phyloP scores from a whole-genome alignment of 2,797 vertebrate genomes.

The Pangasius djambal region DNA sequence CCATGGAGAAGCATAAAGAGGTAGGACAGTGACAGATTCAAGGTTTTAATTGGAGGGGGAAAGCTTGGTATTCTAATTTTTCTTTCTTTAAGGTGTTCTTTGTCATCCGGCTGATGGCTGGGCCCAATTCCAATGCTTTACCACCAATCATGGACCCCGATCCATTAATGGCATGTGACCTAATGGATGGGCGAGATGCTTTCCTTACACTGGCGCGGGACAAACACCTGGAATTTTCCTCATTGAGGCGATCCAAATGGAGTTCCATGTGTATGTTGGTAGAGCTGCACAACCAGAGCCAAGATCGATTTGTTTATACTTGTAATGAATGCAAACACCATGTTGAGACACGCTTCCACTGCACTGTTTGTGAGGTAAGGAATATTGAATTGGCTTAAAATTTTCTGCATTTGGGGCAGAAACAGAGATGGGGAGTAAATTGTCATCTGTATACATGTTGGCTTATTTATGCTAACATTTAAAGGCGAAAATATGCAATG shows the following conservation, averaged over 20 bases:
- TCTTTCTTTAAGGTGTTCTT: constrained; percentile 87
- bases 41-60: not conserved
- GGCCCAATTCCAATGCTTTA: constrained; percentile 89
- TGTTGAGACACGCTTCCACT: constrained; percentile 96
- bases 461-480: not conserved
- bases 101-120: constrained; percentile 93
- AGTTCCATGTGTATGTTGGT: constrained; percentile 99
- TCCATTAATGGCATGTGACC: constrained; percentile 91
- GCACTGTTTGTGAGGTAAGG: constrained; percentile 94
- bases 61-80: not conserved
- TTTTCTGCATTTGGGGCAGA: not conserved
- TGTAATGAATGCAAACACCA: constrained; percentile 98
- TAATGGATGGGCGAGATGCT: constrained; percentile 97
- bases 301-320: constrained; percentile 97
- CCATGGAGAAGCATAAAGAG: constrained; percentile 99
- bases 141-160: constrained; percentile 90
- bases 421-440: not conserved
- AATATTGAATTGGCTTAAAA: not conserved
- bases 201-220: constrained; percentile 94
- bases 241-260: constrained; percentile 91
- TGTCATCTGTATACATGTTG: not conserved
- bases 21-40: constrained; percentile 64
- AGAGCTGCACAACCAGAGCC: constrained; percentile 96
- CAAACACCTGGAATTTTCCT: constrained; percentile 98
- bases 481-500: not conserved